Percentiles rank a stretch among this genome's conserved stretches.
Conservation (phyloP, 2,113 vertebrate species). For the Myiopsitta monachus region DNA sequence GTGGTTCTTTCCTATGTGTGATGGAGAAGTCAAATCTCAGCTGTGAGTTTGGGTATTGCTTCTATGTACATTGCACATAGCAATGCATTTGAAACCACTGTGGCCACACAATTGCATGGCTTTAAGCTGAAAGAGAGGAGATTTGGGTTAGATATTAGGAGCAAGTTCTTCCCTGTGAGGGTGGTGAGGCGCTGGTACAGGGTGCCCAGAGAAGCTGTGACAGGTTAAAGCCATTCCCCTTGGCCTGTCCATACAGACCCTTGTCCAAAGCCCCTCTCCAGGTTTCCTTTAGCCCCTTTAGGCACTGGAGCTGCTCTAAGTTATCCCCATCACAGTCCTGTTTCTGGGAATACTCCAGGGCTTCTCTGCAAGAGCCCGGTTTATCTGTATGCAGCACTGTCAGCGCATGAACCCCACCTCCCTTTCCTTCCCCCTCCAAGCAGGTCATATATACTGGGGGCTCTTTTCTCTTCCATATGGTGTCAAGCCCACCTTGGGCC, state of each 20-base stretch:
- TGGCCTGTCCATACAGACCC: background rate
- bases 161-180: background rate
- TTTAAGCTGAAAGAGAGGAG: background rate
- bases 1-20: fast-evolving
- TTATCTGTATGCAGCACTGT: fast-evolving
- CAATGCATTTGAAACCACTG: background rate
- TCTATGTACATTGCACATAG: background rate
- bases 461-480: conserved; percentile 79
- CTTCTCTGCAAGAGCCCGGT: background rate
- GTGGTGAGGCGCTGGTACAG: background rate
- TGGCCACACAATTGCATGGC: background rate
- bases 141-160: background rate
- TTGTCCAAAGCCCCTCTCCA: background rate
- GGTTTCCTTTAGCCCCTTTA: background rate
- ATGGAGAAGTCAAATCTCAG: background rate
- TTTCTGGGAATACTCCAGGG: fast-evolving
- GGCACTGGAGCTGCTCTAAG: background rate
- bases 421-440: background rate
- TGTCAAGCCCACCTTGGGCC: conserved; percentile 68
- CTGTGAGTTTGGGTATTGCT: background rate
- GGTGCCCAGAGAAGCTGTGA: background rate
- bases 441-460: background rate
- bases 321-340: fast-evolving
- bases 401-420: background rate
- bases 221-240: background rate